Conservation (phyloP, 2,888 invertebrate genomes). For the Hemistola chrysoprasaria region DNA sequence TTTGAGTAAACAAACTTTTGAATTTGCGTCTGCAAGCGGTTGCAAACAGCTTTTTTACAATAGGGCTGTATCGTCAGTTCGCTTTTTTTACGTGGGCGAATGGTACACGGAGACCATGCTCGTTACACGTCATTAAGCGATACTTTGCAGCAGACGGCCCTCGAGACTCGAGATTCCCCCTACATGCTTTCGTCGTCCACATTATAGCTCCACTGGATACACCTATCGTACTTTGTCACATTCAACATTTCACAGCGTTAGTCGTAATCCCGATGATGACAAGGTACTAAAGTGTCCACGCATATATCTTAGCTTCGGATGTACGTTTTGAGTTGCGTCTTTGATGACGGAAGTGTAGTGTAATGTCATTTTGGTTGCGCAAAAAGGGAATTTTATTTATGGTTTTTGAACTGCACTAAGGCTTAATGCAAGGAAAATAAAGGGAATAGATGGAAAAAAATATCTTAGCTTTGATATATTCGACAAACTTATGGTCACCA, state of each 20-base stretch:
- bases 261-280: no score
- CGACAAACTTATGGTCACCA: no score
- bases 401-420: conserved; percentile 13
- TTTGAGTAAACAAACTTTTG: no score
- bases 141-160: conserved; percentile 81
- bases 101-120: conserved; percentile 64
- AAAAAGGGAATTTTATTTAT: conserved; percentile 8
- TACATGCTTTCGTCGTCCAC: conserved; percentile 43
- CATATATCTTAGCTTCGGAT: conserved; percentile 3
- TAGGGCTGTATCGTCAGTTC: conserved; percentile 31
- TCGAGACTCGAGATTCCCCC: conserved; percentile 65
- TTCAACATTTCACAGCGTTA: no score
- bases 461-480: no score
- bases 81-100: conserved; percentile 59
- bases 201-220: conserved; percentile 41
- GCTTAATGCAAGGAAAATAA: neutral
- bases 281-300: neutral
- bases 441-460: conserved; percentile 4
- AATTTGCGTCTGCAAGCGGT: neutral
- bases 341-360: conserved; percentile 27
- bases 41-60: conserved; percentile 5
- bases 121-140: conserved; percentile 82
- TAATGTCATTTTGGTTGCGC: conserved; percentile 15
- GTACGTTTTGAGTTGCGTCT: conserved; percentile 21
- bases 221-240: conserved; percentile 29